phyloP scores from a whole-genome alignment of 2,888 invertebrate species.

The Phorcus lineatus region DNA sequence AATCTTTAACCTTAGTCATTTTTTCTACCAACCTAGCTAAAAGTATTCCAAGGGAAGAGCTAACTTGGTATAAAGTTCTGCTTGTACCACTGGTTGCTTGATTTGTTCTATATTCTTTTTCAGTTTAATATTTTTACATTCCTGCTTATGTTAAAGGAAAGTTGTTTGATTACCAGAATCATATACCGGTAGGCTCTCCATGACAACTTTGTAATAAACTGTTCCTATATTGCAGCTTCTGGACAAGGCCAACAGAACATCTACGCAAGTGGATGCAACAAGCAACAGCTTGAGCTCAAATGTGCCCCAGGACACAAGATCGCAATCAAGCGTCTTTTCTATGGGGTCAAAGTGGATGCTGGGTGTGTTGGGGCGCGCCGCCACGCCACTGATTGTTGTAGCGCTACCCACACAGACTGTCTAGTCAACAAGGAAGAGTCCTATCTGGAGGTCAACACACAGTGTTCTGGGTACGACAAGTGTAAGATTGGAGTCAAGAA shows the following conservation, averaged over 20 bases:
- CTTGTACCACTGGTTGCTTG: too few species aligned
- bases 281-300: conserved; percentile 50
- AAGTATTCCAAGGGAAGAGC: too few species aligned
- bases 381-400: conserved; percentile 56
- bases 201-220: not conserved
- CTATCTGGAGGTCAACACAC: conserved; percentile 60
- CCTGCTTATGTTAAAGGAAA: too few species aligned
- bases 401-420: conserved; percentile 59
- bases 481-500: conserved; percentile 56
- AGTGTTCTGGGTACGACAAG: conserved; percentile 61
- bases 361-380: conserved; percentile 44
- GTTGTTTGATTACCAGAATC: too few species aligned
- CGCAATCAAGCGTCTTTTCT: conserved; percentile 65
- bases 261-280: conserved; percentile 60
- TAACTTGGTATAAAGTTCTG: too few species aligned
- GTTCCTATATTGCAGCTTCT: conserved; percentile 34
- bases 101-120: too few species aligned
- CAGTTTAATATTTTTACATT: too few species aligned
- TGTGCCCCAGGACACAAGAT: conserved; percentile 61
- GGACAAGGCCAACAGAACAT: conserved; percentile 50
- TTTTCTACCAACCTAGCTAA: too few species aligned
- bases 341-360: conserved; percentile 59
- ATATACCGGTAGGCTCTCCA: too few species aligned
- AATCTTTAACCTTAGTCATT: too few species aligned
- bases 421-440: conserved; percentile 58